Evolutionary conservation across 1,140 invertebrate genomes (phyloP), one percentile per base, ranked within the genome.

Genomic region (Cephus cinctus): DNA sequence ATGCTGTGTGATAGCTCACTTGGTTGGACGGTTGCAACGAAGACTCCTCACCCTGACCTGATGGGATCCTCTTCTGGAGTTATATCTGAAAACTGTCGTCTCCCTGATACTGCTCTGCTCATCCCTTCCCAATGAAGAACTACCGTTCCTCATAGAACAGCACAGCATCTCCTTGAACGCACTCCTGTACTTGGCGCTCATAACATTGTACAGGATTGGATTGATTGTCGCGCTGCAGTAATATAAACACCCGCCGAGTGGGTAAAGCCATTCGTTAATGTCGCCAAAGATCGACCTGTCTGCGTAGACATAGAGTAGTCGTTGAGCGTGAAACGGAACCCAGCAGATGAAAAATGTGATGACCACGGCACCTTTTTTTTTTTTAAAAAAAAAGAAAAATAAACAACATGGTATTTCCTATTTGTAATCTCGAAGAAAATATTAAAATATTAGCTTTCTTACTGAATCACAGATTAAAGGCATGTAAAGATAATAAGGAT

Each of bases 361-460:
- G 14, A 95, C 92, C 5, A 96, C 93, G 2, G 90, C 90, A 53
- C 90, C 94, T 96, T n/a, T n/a, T n/a, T n/a, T n/a, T n/a, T n/a
- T n/a, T n/a, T n/a, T n/a, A n/a, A n/a, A n/a, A n/a, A n/a, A 77
- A 16, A 77, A 77, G 49, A 49, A 39, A 64, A 55, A 45, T 27
- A 55, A 38, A 47, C 31, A 41, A n/a, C n/a, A n/a, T n/a, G n/a
- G n/a, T n/a, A n/a, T n/a, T n/a, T n/a, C n/a, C n/a, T n/a, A n/a
- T n/a, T n/a, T n/a, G n/a, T n/a, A n/a, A n/a, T n/a, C n/a, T n/a
- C n/a, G n/a, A n/a, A n/a, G n/a, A n/a, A n/a, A n/a, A n/a, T n/a
- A n/a, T n/a, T n/a, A n/a, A n/a, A n/a, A n/a, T n/a, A n/a, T n/a
- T n/a, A n/a, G n/a, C n/a, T n/a, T n/a, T n/a, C n/a, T n/a, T n/a